Evolutionary conservation across 2,888 invertebrate species (phyloP), one percentile per base, ranked within the genome.

Genomic region (Drosophila prostipennis): DNA sequence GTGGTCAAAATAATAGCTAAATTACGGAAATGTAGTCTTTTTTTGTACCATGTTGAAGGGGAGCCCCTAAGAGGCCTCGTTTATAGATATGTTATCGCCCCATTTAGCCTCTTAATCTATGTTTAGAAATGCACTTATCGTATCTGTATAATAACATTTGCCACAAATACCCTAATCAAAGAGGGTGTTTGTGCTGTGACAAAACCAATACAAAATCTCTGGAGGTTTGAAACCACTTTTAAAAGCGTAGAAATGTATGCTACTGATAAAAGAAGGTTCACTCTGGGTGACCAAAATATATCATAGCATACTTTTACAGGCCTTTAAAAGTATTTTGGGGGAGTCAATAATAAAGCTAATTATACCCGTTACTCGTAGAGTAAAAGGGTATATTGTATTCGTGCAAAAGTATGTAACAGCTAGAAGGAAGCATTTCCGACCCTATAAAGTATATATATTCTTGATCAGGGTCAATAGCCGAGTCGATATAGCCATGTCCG

Each of bases 1-100:
- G 48, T 63, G 61, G 63, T 63, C 61, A 61, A 48, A 61, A 63
- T 45, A 64, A 43, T 64, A 43, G 42, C 39, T 59, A 49, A 49
- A 64, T 37, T 43, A 23, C 49, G 43, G 6, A 42, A 40, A 34
- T 29, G 46, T 63, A 54, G 54, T 57, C 54, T 39, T 26, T 36
- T 48, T 48, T 14, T 54, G 16, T 32, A 32, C 32, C 34, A 36
- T 54, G 26, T 53, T 57, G n/a, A 57, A 57, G 39, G 39, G 29
- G 39, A 57, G 46, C 39, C 14, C 19, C 57, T 6, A 1, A 51
- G 36, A 29, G 6, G 56, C n/a, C n/a, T 42, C 13, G 11, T 29
- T 39, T 26, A 14, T 14, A 37, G 5, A 29, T 16, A 39, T 39
- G 29, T 39, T 39, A 40, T 40, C 57, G 14, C 32, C 26, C 26